phyloP scores from a whole-genome alignment of 2,797 vertebrate species.

The Leptoclinus maculatus region DNA sequence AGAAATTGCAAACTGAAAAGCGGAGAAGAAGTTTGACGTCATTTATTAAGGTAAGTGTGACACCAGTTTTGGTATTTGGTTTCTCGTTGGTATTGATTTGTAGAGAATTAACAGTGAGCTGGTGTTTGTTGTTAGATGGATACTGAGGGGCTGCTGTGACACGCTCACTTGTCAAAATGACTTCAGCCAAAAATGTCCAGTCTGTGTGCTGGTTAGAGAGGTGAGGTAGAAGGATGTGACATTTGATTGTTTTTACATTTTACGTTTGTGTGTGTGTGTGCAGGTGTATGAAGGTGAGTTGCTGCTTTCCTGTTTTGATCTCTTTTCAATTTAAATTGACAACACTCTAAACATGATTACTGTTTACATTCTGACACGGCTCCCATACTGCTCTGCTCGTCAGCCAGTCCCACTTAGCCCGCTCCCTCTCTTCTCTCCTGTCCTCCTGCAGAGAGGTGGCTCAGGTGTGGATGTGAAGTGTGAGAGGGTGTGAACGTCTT shows the following conservation, averaged over 20 bases:
- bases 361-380: conserved; percentile 26
- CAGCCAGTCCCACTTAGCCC: conserved; percentile 15
- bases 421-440: not conserved
- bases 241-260: not conserved
- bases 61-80: not conserved
- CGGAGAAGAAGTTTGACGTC: conserved; percentile 65
- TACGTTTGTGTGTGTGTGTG: not conserved
- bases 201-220: not conserved
- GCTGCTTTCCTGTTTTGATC: not conserved
- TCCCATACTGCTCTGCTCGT: not conserved
- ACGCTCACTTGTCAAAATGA: not conserved
- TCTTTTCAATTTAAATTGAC: not conserved
- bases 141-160: not conserved
- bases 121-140: not conserved
- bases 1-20: conserved; percentile 34
- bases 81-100: not conserved
- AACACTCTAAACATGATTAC: not conserved
- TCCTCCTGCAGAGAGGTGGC: conserved; percentile 11
- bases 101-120: not conserved
- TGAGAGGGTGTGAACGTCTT: conserved; percentile 12
- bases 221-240: not conserved
- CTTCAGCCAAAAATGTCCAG: not conserved
- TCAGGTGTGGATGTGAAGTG: conserved; percentile 23
- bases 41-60: conserved; percentile 63
- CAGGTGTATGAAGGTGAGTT: not conserved